These are phyloP conservation scores for Battus philenor DNA, from an alignment of 1,140 invertebrate genomes.

Conservation along the genomic window DNA sequence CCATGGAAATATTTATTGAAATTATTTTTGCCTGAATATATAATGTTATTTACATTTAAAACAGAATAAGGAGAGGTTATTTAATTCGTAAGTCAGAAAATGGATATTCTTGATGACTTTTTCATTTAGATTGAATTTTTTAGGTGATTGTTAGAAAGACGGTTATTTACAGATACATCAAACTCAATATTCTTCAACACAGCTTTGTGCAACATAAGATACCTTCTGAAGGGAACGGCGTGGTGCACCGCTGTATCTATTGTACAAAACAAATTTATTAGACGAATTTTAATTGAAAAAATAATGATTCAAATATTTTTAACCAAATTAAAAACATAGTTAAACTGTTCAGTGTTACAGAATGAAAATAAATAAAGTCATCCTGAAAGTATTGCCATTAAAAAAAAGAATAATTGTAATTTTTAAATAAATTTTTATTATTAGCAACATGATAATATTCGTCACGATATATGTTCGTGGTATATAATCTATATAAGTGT, in stretches of 20 bases:
- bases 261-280: slow-evolving; percentile 19
- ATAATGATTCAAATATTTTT: no score
- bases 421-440: slow-evolving; percentile 29
- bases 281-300: not conserved
- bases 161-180: no score
- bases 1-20: slow-evolving; percentile 22
- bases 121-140: not conserved
- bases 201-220: no score
- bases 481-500: slow-evolving; percentile 15
- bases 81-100: not conserved
- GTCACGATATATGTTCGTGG: slow-evolving; percentile 18
- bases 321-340: no score
- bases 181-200: no score
- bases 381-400: no score
- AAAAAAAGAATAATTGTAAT: slow-evolving; percentile 6
- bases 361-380: no score
- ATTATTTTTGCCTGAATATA: not conserved
- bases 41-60: not conserved
- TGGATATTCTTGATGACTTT: not conserved
- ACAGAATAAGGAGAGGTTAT: not conserved
- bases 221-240: slow-evolving; percentile 48
- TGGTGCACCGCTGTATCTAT: slow-evolving; percentile 49
- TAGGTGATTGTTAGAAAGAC: no score
- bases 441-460: slow-evolving; percentile 38
- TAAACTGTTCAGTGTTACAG: no score